Base-by-base conservation (phyloP, 2,888 invertebrate species). In the Thecocarcelia acutangulata region DNA sequence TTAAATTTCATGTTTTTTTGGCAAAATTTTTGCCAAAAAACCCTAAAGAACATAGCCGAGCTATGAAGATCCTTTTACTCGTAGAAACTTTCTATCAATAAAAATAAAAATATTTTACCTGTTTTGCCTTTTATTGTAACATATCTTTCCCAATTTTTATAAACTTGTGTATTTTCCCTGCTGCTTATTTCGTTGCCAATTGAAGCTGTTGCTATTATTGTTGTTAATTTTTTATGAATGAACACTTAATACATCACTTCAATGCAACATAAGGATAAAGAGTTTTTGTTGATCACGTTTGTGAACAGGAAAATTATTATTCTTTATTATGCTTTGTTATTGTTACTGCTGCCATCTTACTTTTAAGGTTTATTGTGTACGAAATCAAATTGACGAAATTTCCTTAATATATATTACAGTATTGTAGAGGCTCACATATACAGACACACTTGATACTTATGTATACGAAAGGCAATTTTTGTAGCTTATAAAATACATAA, bases 321-420 rank as follows among this genome's bases (percentile, higher is more conserved):
- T 69, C 75, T 17, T 72, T 75, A 56, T 74, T 46, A 12, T 74
- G 54, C 48, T 46, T 59, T 63, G 21, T 48, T 52, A 12, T 59
- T 68, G 63, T 70, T 78, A 28, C 15, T 68, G 64, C 48, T 42
- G 37, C 42, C 68, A 68, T 54, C 40, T 33, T 42, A 56, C 68
- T 28, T 44, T 73, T 75, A 28, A 58, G 19, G 33, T 63, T 64
- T 74, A 59, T 82, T 82, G 69, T 82, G 19, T 69, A 64, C 64
- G 66, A 83, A 83, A 84, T 84, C 79, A 84, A 83, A 83, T 84
- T 84, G 84, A 84, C 77, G 83, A 81, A 80, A 84, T 83, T 84
- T 84, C 83, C 80, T 81, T 79, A 78, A 75, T 79, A 83, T 68
- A 44, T 72, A 44, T 61, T 63, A 13, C 58, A 50, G 21, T 2